Evolutionary conservation across 2,888 invertebrate genomes (phyloP).

Genomic region (Pyralis farinalis): DNA sequence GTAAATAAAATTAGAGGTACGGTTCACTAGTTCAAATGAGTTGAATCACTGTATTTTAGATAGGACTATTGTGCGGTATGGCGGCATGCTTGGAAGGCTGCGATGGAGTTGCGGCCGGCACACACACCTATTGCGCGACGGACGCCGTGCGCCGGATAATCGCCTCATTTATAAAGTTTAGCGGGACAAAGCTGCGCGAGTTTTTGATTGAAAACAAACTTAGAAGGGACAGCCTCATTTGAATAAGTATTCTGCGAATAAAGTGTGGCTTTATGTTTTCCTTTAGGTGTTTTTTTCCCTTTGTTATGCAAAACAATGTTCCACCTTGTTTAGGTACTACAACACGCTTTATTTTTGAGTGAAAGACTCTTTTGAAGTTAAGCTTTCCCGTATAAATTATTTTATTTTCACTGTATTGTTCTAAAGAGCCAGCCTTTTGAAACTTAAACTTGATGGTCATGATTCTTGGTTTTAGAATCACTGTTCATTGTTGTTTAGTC

Average conservation of each 20-base stretch:
- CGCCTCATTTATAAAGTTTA: conserved; percentile 81
- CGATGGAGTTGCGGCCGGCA: conserved; percentile 31
- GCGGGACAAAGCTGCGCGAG: conserved; percentile 77
- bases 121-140: conserved; percentile 60
- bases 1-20: neutral
- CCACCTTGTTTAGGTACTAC: conserved; percentile 81
- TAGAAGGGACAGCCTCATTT: conserved; percentile 81
- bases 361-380: conserved; percentile 81
- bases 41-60: neutral
- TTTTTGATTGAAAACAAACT: conserved; percentile 82
- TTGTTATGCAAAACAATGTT: conserved; percentile 81
- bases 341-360: conserved; percentile 81
- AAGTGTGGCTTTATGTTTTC: conserved; percentile 82
- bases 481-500: conserved; percentile 53
- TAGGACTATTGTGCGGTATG: neutral
- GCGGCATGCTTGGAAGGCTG: conserved; percentile 13
- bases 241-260: conserved; percentile 81
- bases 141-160: conserved; percentile 69
- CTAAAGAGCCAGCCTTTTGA: conserved; percentile 68
- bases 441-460: conserved; percentile 59
- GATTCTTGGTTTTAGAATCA: conserved; percentile 55
- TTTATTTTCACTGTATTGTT: conserved; percentile 78
- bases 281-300: conserved; percentile 79
- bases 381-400: conserved; percentile 80
- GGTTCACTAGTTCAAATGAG: neutral